A percentile compares a stretch with the other conserved stretches of the same genome.
These are phyloP conservation scores for Apteryx mantelli DNA, from an alignment of 2,113 vertebrate genomes.

Conservation along the genomic window DNA sequence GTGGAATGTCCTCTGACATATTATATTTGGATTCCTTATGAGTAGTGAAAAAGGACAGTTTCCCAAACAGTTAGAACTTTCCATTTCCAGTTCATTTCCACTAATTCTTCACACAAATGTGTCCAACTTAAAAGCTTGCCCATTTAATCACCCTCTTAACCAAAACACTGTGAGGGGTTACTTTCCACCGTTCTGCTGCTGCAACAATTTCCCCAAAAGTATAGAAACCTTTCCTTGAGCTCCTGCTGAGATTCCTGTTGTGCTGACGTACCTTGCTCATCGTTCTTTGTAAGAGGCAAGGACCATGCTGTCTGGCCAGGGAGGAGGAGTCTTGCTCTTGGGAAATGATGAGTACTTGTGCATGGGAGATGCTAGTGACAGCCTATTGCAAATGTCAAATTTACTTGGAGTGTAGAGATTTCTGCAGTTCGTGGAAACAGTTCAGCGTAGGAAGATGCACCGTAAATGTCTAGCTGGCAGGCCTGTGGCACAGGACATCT, in stretches of 20 bases:
- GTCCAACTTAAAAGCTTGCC: background rate
- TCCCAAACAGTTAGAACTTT: background rate
- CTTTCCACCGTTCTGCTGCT: background rate
- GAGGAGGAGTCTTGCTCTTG: background rate
- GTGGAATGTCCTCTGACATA: background rate
- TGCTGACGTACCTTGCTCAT: rapidly evolving
- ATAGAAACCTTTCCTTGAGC: background rate
- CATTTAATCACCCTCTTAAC: background rate
- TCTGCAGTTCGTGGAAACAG: background rate
- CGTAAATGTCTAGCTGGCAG: rapidly evolving
- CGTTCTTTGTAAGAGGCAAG: background rate
- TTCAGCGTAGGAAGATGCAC: background rate
- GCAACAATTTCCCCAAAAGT: rapidly evolving
- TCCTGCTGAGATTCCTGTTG: background rate
- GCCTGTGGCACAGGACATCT: background rate
- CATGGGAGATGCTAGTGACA: background rate
- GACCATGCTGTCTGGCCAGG: background rate
- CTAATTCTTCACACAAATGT: background rate
- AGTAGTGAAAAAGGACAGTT: background rate
- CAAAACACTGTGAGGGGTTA: background rate
- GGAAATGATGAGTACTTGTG: rapidly evolving
- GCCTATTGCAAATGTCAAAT: rapidly evolving
- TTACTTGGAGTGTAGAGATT: background rate
- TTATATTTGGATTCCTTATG: background rate
- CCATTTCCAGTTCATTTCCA: background rate